phyloP scores from a whole-genome alignment of 2,113 vertebrate species.

The Sorex araneus region DNA sequence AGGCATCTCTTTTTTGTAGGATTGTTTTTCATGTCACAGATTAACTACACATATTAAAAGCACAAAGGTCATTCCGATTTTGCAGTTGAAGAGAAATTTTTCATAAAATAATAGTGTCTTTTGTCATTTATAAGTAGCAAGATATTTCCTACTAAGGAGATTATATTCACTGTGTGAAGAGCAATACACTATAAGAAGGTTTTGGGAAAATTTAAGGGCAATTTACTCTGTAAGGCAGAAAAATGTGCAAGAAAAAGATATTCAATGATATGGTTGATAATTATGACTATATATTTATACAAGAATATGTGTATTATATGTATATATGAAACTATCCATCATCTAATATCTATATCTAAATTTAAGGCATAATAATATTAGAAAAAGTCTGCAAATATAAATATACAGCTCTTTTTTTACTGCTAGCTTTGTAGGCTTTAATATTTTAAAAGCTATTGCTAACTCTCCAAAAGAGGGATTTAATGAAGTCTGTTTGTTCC shows the following conservation, averaged over 20 bases:
- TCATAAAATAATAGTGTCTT: not conserved
- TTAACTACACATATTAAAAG: not conserved
- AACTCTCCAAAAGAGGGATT: not conserved
- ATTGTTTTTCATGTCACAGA: not conserved
- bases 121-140: not conserved
- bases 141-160: not conserved
- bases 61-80: not conserved
- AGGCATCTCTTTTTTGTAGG: not conserved
- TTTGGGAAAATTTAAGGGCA: not conserved
- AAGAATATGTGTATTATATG: no score
- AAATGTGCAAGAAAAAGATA: no score
- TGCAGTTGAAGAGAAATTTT: not conserved
- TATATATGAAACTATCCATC: no score
- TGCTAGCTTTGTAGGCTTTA: not conserved
- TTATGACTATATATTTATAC: no score
- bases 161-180: not conserved
- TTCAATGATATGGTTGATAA: no score
- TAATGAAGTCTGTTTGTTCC: not conserved
- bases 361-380: not conserved
- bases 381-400: not conserved
- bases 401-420: not conserved
- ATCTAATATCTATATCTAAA: no score
- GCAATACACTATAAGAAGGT: not conserved
- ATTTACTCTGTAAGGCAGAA: no score
- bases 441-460: not conserved